These are phyloP conservation scores for Coecobrya sp. DNA, from an alignment of 2,888 invertebrate species.

Conservation along the genomic window DNA sequence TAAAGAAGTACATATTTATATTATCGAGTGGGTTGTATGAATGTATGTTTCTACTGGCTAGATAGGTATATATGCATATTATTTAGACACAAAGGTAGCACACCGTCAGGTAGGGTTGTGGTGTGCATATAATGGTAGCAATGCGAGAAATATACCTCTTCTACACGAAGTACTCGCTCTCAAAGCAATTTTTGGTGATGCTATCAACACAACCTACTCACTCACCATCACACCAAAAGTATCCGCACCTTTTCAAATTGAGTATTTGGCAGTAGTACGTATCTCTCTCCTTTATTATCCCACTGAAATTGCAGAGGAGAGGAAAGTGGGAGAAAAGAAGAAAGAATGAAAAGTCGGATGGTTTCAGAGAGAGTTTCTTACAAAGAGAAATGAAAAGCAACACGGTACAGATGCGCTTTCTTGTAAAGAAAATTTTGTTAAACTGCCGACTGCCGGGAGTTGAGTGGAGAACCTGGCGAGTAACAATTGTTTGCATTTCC, in stretches of 20 bases:
- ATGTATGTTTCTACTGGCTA: not conserved
- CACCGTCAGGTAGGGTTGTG: not conserved
- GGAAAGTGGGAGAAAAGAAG: not conserved
- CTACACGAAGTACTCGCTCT: slow-evolving; percentile 1
- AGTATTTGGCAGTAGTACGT: not conserved
- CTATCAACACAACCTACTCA: slow-evolving; percentile 42
- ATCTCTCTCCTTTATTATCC: not conserved
- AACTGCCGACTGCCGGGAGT: slow-evolving; percentile 41
- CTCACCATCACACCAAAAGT: not conserved
- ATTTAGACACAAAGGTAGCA: not conserved
- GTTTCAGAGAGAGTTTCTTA: not conserved
- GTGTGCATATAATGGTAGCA: not conserved
- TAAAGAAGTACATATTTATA: not conserved
- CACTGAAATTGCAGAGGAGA: slow-evolving; percentile 3
- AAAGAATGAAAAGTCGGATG: slow-evolving; percentile 17
- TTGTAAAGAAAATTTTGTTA: slow-evolving; percentile 25
- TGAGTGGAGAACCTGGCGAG: slow-evolving; percentile 7
- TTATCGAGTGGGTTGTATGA: not conserved
- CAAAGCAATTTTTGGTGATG: slow-evolving; percentile 54
- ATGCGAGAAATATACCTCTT: slow-evolving; percentile 1
- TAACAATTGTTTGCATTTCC: slow-evolving; percentile 54
- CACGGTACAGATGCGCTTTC: slow-evolving; percentile 7
- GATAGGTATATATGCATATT: not conserved
- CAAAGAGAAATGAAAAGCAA: not conserved
- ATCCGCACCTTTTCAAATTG: not conserved